phyloP scores from a whole-genome alignment of 1,140 invertebrate species.

The Eupristina koningsbergeri region DNA sequence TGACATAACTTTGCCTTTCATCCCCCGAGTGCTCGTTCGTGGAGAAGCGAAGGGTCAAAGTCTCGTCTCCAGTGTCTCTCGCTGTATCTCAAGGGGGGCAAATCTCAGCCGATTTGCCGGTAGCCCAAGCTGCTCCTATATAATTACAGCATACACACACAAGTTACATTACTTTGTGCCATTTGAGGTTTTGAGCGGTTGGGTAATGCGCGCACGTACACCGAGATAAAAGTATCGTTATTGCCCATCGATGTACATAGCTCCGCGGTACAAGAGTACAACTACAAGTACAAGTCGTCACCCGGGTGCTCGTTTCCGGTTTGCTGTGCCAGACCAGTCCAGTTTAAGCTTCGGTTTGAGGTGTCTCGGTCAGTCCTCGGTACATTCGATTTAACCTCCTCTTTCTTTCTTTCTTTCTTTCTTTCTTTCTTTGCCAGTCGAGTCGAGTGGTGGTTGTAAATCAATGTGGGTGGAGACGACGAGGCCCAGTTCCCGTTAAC shows the following conservation, averaged over 20 bases:
- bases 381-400: too few relatives aligned
- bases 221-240: conserved; percentile 44
- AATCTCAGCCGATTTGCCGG: conserved; percentile 36
- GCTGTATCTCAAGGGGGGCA: neutral
- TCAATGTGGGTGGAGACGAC: too few relatives aligned
- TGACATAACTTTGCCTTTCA: conserved; percentile 22
- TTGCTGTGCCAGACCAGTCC: too few relatives aligned
- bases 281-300: too few relatives aligned
- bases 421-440: too few relatives aligned
- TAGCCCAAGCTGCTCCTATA: conserved; percentile 49
- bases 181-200: conserved; percentile 21
- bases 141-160: conserved; percentile 37
- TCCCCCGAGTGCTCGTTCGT: conserved; percentile 31
- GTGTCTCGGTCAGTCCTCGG: too few relatives aligned
- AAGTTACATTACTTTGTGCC: conserved; percentile 47
- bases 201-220: conserved; percentile 12
- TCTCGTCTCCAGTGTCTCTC: conserved; percentile 16
- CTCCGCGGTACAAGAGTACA: too few relatives aligned
- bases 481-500: too few relatives aligned
- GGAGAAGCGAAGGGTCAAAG: conserved; percentile 25
- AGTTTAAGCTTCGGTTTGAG: too few relatives aligned
- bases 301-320: too few relatives aligned
- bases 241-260: neutral
- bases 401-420: too few relatives aligned
- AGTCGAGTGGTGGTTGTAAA: too few relatives aligned